A percentile compares a stretch with the other conserved stretches of the same genome.
phyloP scores from a whole-genome alignment of 2,888 invertebrate species.

The Dendrolimus houi region DNA sequence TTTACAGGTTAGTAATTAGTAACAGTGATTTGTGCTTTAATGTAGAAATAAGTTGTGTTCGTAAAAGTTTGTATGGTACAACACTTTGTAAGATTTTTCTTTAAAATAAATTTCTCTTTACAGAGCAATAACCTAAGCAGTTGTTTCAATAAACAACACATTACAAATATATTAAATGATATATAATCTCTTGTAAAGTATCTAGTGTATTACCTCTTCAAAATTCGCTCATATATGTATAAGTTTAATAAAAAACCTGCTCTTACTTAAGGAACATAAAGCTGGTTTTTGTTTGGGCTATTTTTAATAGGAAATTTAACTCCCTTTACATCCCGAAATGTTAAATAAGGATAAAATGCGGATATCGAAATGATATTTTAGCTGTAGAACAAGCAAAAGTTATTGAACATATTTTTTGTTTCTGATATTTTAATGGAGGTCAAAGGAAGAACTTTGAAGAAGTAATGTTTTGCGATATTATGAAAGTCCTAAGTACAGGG shows the following conservation, averaged over 20 bases:
- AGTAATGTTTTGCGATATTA: no score
- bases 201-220: background rate
- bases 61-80: no score
- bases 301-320: conserved; percentile 2
- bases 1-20: no score
- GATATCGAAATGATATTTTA: conserved; percentile 3
- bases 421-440: conserved; percentile 1
- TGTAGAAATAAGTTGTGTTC: no score
- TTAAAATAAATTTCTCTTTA: no score
- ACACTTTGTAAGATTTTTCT: no score
- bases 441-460: background rate
- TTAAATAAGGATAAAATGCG: conserved; percentile 2
- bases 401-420: background rate
- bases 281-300: conserved; percentile 8
- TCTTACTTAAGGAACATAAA: conserved; percentile 1
- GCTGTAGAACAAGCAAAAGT: background rate
- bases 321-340: conserved; percentile 2
- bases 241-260: conserved; percentile 5
- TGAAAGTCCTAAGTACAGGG: no score
- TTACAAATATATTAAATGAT: no score
- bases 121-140: no score
- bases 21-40: no score
- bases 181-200: no score
- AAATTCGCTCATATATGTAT: conserved; percentile 12
- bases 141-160: no score